A percentile compares a stretch with the other conserved stretches of the same genome.
Evolutionary conservation across 2,888 invertebrate genomes (phyloP).

Genomic region (Xestia sexstrigata): DNA sequence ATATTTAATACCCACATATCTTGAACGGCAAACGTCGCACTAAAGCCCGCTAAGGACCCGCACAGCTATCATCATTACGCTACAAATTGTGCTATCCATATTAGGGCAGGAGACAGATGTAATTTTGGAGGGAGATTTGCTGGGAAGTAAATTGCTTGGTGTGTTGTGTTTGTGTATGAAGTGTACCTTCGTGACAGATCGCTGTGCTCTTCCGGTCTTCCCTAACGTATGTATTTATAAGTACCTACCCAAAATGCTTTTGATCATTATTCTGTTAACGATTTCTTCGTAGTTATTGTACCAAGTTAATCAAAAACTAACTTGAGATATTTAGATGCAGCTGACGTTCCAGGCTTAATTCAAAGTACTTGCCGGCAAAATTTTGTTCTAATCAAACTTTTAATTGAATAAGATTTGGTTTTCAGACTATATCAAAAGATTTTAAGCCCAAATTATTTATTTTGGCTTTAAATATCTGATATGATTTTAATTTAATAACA

Average conservation of each 20-base stretch:
- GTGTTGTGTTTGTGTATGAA: conserved; percentile 8
- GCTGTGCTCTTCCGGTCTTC: neutral
- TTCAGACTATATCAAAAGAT: neutral
- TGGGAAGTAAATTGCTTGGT: conserved; percentile 43
- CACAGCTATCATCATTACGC: conserved; percentile 74
- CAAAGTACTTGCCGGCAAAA: neutral
- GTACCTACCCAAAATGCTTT: neutral
- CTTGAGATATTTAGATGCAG: neutral
- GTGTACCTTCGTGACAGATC: neutral
- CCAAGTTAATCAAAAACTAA: neutral
- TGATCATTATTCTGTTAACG: neutral
- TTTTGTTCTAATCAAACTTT: neutral
- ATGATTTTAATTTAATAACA: neutral
- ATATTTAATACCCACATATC: conserved; percentile 70
- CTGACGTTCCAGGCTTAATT: neutral
- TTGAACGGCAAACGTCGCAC: conserved; percentile 63
- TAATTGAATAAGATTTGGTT: neutral
- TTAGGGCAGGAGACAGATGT: conserved; percentile 57
- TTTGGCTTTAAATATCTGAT: too few relatives aligned
- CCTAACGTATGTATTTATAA: too few relatives aligned
- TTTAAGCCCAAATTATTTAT: neutral
- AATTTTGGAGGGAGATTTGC: conserved; percentile 23
- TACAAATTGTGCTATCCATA: conserved; percentile 73
- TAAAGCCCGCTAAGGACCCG: conserved; percentile 69
- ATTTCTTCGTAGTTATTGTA: neutral